phyloP scores from a whole-genome alignment of 2,888 invertebrate genomes.

The Pomacea canaliculata region DNA sequence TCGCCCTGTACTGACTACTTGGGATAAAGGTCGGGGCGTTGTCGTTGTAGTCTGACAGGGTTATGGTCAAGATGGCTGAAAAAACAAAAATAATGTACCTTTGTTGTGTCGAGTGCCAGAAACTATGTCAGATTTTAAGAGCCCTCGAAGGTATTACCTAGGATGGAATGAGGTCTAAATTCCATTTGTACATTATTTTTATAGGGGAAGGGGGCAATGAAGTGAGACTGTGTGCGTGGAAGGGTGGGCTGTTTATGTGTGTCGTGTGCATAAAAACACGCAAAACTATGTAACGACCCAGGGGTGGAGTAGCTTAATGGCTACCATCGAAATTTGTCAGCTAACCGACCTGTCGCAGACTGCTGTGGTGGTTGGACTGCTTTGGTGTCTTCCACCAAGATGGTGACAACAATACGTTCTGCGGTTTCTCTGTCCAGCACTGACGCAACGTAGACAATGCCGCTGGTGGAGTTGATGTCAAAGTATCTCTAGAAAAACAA shows the following conservation, averaged over 20 bases:
- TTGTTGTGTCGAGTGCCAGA: too few relatives aligned
- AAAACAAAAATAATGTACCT: not conserved
- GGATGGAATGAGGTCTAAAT: too few relatives aligned
- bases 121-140: not conserved
- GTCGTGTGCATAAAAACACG: too few relatives aligned
- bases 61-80: slow-evolving; percentile 53
- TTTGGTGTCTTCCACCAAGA: slow-evolving; percentile 57
- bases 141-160: too few relatives aligned
- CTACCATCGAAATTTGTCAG: too few relatives aligned
- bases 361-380: slow-evolving; percentile 47
- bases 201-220: too few relatives aligned
- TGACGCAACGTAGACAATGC: slow-evolving; percentile 78
- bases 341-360: slow-evolving; percentile 36
- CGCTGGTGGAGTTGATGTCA: slow-evolving; percentile 77
- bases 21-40: slow-evolving; percentile 56
- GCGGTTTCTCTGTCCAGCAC: slow-evolving; percentile 72
- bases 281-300: too few relatives aligned
- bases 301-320: too few relatives aligned
- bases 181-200: too few relatives aligned
- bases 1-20: slow-evolving; percentile 41
- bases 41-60: slow-evolving; percentile 57
- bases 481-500: slow-evolving; percentile 70
- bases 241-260: too few relatives aligned
- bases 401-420: slow-evolving; percentile 51
- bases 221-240: too few relatives aligned